Evolutionary conservation across 2,113 vertebrate genomes (phyloP).

Genomic region (Coryphaenoides rupestris): DNA sequence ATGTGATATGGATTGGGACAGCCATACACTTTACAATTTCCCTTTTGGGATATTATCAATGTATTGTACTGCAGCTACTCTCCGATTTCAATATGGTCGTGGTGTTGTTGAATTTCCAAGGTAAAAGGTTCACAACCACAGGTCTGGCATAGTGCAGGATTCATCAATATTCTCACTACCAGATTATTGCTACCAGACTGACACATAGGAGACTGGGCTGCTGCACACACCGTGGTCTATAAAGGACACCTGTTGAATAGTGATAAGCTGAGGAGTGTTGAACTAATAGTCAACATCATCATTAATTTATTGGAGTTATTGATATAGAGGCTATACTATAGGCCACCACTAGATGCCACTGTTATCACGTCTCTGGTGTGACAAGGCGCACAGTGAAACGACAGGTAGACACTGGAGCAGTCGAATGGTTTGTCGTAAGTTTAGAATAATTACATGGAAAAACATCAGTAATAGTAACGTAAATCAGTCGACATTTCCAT

Average conservation of each 20-base stretch:
- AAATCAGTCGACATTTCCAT: too few relatives aligned
- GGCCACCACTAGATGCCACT: slow-evolving; percentile 59
- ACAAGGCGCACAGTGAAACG: too few relatives aligned
- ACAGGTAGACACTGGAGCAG: too few relatives aligned
- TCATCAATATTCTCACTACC: slow-evolving; percentile 44
- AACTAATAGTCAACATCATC: too few relatives aligned
- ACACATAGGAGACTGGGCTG: neutral
- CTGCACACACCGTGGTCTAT: neutral
- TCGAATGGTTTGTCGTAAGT: neutral
- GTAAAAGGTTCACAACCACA: neutral
- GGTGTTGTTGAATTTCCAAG: neutral
- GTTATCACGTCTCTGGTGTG: slow-evolving; percentile 19
- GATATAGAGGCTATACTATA: neutral
- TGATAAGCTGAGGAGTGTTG: too few relatives aligned
- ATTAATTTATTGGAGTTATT: neutral
- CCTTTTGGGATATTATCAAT: too few relatives aligned
- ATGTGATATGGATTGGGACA: too few relatives aligned
- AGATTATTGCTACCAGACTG: slow-evolving; percentile 30
- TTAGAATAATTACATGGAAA: too few relatives aligned
- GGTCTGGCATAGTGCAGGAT: neutral
- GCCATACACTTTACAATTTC: too few relatives aligned
- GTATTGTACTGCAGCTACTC: neutral
- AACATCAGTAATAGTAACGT: too few relatives aligned
- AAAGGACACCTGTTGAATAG: too few relatives aligned
- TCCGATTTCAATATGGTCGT: too few relatives aligned